These are phyloP conservation scores for Jaculus jaculus DNA, from an alignment of 2,113 vertebrate genomes.

Conservation along the genomic window DNA sequence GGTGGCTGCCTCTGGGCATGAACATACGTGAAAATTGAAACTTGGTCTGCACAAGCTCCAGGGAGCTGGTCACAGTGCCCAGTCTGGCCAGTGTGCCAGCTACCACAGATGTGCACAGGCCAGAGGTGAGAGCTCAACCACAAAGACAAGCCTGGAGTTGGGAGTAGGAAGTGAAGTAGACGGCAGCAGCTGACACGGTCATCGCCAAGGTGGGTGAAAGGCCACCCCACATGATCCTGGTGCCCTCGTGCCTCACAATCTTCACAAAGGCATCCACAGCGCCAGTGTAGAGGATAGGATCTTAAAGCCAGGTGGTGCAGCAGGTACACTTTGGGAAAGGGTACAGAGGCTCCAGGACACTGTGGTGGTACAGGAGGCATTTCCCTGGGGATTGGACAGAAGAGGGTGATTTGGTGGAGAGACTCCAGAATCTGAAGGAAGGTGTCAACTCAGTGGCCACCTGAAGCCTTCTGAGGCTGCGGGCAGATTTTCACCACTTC, in stretches of 20 bases:
- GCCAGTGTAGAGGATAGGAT: slow-evolving; percentile 91
- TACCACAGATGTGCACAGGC: slow-evolving; percentile 89
- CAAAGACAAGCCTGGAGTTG: slow-evolving; percentile 91
- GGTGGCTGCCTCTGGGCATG: slow-evolving; percentile 88
- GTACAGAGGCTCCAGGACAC: slow-evolving; percentile 95
- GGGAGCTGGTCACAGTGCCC: slow-evolving; percentile 94
- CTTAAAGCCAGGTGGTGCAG: slow-evolving; percentile 92
- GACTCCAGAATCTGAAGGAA: slow-evolving; percentile 85
- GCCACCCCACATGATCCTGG: slow-evolving; percentile 95
- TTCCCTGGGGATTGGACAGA: slow-evolving; percentile 87
- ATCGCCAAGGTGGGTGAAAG: slow-evolving; percentile 98
- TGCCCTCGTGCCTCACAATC: slow-evolving; percentile 92
- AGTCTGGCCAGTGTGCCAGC: slow-evolving; percentile 92
- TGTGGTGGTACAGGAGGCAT: slow-evolving; percentile 95
- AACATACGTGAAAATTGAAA: slow-evolving; percentile 92
- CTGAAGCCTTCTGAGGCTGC: slow-evolving; percentile 92
- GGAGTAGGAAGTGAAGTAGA: slow-evolving; percentile 97
- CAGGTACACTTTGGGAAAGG: slow-evolving; percentile 90
- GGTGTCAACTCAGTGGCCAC: slow-evolving; percentile 85
- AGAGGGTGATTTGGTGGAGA: slow-evolving; percentile 85
- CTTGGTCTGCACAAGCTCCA: slow-evolving; percentile 97
- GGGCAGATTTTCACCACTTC: slow-evolving; percentile 97
- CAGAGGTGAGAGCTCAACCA: slow-evolving; percentile 82
- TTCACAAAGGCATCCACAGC: slow-evolving; percentile 97
- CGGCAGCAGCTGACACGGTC: slow-evolving; percentile 94